phyloP scores from a whole-genome alignment of 2,888 invertebrate species.

The Parascotia fuliginaria region DNA sequence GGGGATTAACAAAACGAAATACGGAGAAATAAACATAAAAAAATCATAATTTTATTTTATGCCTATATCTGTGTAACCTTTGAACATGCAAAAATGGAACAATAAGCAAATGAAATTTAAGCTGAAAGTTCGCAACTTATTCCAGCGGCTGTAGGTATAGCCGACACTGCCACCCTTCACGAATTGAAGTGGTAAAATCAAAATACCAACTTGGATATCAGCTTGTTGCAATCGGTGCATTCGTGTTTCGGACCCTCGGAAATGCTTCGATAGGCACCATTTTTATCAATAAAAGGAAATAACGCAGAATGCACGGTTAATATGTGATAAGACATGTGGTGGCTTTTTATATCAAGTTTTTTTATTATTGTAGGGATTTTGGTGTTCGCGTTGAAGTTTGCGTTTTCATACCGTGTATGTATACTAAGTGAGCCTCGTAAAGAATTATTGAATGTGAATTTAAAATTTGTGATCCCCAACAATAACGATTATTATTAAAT shows the following conservation, averaged over 20 bases:
- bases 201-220: conserved; percentile 66
- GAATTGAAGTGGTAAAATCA: conserved; percentile 66
- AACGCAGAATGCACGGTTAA: conserved; percentile 35
- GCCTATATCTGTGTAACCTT: too few species aligned
- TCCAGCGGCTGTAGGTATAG: too few species aligned
- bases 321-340: conserved; percentile 49
- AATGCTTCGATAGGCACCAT: conserved; percentile 57
- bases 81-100: too few species aligned
- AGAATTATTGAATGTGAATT: too few species aligned
- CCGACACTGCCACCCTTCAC: conserved; percentile 42
- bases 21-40: too few species aligned
- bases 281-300: conserved; percentile 65
- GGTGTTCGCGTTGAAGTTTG: neutral
- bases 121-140: conserved; percentile 19
- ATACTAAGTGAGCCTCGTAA: too few species aligned
- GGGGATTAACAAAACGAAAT: too few species aligned
- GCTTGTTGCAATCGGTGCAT: conserved; percentile 68
- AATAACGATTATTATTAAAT: too few species aligned
- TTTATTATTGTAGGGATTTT: neutral
- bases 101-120: too few species aligned
- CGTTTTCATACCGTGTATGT: too few species aligned
- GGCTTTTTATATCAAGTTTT: neutral
- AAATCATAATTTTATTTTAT: too few species aligned
- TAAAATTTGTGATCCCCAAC: too few species aligned
- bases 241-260: conserved; percentile 52